A percentile compares a stretch with the other conserved stretches of the same genome.
Conservation (phyloP, 2,888 invertebrate genomes). For the Beris chalybata region DNA sequence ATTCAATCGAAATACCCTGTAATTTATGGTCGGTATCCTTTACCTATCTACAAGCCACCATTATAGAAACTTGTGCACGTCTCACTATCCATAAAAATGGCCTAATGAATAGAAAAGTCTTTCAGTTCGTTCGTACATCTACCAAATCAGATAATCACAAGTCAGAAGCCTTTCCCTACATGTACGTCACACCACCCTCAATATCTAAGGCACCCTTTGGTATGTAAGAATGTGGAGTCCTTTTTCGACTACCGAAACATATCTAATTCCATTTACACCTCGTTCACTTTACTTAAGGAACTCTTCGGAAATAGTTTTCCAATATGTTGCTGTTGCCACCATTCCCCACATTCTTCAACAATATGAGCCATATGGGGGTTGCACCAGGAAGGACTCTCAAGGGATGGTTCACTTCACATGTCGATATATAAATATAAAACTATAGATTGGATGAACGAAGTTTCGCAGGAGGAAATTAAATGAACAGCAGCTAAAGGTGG, state of each 20-base stretch:
- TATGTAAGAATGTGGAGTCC: background rate
- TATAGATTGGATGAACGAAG: background rate
- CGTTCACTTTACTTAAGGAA: constrained; percentile 37
- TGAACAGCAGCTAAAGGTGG: constrained; percentile 27
- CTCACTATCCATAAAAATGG: background rate
- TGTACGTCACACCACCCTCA: background rate
- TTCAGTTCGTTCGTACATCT: background rate
- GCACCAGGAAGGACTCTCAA: background rate
- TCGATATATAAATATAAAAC: background rate
- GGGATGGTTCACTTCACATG: background rate
- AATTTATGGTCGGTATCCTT: constrained; percentile 21
- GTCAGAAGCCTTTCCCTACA: background rate
- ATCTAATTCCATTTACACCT: constrained; percentile 41
- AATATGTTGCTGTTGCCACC: constrained; percentile 23
- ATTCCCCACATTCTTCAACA: background rate
- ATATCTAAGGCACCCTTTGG: background rate
- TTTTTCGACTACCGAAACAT: constrained; percentile 22
- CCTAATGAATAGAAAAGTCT: background rate
- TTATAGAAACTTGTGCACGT: background rate
- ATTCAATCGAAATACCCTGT: constrained; percentile 9
- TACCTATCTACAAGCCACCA: background rate
- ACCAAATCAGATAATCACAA: background rate
- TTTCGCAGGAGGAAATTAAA: constrained; percentile 30
- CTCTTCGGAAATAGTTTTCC: constrained; percentile 35
- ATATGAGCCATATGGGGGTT: constrained; percentile 3